Percentiles rank a stretch among this genome's conserved stretches.
Evolutionary conservation across 2,113 vertebrate genomes (phyloP).

Genomic region (Pseudopodoces humilis): DNA sequence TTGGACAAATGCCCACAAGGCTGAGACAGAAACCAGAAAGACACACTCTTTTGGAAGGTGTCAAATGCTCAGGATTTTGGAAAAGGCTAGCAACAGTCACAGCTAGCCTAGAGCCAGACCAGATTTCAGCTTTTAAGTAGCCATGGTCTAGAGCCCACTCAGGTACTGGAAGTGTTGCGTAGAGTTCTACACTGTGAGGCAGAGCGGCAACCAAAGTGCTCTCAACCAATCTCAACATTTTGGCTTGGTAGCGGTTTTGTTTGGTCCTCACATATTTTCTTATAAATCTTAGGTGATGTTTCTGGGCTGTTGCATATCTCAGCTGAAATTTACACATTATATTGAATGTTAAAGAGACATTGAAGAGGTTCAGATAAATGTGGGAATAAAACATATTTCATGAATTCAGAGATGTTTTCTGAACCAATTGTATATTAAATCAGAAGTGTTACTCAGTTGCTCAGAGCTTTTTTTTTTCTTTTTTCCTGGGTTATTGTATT

Average conservation of each 20-base stretch:
- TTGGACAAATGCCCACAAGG: neutral
- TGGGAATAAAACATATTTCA: neutral
- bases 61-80: neutral
- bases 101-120: neutral
- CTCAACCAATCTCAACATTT: neutral
- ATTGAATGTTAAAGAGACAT: neutral
- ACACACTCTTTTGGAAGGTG: neutral
- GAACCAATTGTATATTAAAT: neutral
- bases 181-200: neutral
- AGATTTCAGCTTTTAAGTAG: neutral
- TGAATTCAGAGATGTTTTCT: neutral
- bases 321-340: neutral
- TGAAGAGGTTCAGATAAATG: neutral
- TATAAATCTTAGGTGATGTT: neutral
- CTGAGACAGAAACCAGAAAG: neutral
- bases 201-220: neutral
- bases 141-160: neutral
- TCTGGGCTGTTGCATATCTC: neutral
- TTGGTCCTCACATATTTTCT: neutral
- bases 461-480: neutral
- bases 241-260: neutral
- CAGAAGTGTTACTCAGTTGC: neutral
- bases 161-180: neutral
- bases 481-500: neutral
- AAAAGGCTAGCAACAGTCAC: neutral